Percentiles rank a stretch among this genome's conserved stretches.
Conservation (phyloP, 92 coral and sea anemone genomes). For the Zoanthus solanderi region DNA sequence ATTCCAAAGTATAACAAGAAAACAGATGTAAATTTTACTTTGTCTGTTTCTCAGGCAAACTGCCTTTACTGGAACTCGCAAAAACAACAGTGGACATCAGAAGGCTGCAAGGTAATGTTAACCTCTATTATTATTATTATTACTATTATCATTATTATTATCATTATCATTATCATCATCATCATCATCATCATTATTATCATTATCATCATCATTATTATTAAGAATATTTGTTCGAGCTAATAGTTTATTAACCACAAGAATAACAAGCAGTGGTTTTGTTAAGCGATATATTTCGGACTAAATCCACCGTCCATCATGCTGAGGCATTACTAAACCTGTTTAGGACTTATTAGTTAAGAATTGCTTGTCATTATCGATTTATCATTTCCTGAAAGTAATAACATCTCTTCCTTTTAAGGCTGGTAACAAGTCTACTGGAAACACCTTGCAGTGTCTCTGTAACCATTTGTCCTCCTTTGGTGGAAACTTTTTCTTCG, state of each 20-base stretch:
- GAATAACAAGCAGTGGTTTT: too few relatives aligned
- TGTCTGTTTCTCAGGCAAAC: constrained; percentile 67
- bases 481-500: constrained; percentile 37
- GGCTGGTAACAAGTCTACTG: constrained; percentile 39
- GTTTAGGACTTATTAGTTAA: too few relatives aligned
- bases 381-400: neutral
- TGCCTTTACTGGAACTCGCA: constrained; percentile 81
- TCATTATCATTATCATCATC: too few relatives aligned
- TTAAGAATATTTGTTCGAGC: too few relatives aligned
- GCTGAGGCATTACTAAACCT: too few relatives aligned
- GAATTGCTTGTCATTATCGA: neutral
- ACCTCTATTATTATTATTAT: neutral
- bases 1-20: constrained; percentile 67
- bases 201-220: too few relatives aligned
- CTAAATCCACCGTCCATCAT: too few relatives aligned
- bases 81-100: constrained; percentile 74
- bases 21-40: constrained; percentile 67
- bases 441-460: constrained; percentile 12
- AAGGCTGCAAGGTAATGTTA: constrained; percentile 75
- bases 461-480: constrained; percentile 39
- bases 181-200: too few relatives aligned
- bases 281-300: too few relatives aligned
- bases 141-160: too few relatives aligned
- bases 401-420: neutral
- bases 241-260: too few relatives aligned